phyloP scores from a whole-genome alignment of 30 jellyfish, hydroid and myxozoan species.

The Sanderia malayensis region DNA sequence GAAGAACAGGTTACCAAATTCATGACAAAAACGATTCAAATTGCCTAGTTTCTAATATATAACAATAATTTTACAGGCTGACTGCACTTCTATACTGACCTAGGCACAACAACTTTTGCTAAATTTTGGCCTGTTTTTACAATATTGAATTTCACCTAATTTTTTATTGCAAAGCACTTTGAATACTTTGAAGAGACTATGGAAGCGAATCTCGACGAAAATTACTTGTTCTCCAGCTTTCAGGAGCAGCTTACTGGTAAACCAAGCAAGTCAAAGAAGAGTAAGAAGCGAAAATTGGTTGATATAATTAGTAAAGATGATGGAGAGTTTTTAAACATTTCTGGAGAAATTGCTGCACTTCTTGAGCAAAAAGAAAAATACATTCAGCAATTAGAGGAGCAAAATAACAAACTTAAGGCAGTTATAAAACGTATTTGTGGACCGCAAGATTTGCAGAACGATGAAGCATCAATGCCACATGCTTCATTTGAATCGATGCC shows the following conservation, averaged over 20 bases:
- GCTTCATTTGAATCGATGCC: conserved; percentile 64
- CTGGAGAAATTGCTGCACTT: conserved; percentile 36
- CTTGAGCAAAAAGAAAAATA: conserved; percentile 63
- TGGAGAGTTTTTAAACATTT: conserved; percentile 3
- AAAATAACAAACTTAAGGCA: conserved; percentile 80
- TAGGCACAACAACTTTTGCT: too few species aligned
- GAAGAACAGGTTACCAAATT: too few species aligned
- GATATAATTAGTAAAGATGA: conserved; percentile 17
- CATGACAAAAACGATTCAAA: too few species aligned
- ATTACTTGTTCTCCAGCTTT: conserved; percentile 72
- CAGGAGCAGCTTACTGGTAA: conserved; percentile 43
- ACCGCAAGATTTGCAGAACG: conserved; percentile 64
- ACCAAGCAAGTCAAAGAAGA: conserved; percentile 39
- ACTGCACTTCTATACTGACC: too few species aligned
- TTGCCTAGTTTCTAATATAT: too few species aligned
- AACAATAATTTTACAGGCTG: too few species aligned
- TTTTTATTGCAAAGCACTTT: too few species aligned
- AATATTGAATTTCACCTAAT: too few species aligned
- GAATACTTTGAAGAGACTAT: neutral
- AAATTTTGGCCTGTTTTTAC: too few species aligned
- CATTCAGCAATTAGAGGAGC: conserved; percentile 88
- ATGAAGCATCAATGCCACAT: conserved; percentile 21
- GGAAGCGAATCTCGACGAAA: conserved; percentile 68
- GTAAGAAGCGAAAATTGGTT: conserved; percentile 32
- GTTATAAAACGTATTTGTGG: conserved; percentile 92